Conservation (phyloP, 2,113 vertebrate species). For the Sinocyclocheilus anophthalmus region DNA sequence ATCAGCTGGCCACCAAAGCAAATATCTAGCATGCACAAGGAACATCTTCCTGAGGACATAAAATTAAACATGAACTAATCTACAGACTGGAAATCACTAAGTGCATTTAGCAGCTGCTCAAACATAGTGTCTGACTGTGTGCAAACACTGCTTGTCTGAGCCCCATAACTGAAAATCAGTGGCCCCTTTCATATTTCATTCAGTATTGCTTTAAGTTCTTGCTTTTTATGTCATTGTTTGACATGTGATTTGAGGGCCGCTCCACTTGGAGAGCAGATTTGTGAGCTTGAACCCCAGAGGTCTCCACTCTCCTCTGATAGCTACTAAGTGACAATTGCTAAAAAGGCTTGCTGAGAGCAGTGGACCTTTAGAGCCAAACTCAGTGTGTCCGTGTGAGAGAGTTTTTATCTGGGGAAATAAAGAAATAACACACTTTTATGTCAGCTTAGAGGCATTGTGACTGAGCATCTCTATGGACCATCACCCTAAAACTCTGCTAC, state of each 20-base stretch:
- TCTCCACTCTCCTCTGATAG: neutral
- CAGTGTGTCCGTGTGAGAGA: neutral
- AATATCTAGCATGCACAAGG: neutral
- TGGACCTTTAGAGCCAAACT: neutral
- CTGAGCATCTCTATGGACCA: neutral
- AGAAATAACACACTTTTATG: constrained; percentile 25
- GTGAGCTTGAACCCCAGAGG: neutral
- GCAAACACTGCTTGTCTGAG: neutral
- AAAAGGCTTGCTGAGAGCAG: constrained; percentile 23
- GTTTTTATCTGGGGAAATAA: constrained; percentile 14
- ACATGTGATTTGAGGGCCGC: neutral
- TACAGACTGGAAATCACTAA: neutral
- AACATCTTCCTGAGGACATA: neutral
- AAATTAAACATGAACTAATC: neutral
- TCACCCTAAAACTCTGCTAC: neutral
- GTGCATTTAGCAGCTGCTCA: neutral
- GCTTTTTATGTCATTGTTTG: neutral
- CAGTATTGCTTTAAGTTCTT: neutral
- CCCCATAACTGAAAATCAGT: neutral
- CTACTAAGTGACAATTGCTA: constrained; percentile 27
- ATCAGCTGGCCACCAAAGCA: neutral
- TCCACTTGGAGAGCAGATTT: neutral
- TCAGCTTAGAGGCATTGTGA: neutral
- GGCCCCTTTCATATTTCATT: neutral
- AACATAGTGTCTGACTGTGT: neutral